phyloP scores from a whole-genome alignment of 2,113 vertebrate species.

The Falcunculus frontatus region DNA sequence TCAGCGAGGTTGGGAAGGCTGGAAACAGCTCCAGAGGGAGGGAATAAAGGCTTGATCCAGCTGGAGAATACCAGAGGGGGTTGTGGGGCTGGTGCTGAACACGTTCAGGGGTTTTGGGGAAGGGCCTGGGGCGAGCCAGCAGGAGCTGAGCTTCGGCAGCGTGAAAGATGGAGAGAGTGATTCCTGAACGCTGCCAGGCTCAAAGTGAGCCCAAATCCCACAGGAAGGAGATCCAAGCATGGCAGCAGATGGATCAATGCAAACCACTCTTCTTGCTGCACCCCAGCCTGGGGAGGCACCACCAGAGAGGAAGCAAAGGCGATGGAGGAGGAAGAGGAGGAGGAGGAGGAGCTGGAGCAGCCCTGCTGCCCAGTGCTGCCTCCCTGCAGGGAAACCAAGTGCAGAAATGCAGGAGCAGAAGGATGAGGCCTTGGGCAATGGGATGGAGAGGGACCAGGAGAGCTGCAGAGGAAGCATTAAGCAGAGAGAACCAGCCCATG shows the following conservation, averaged over 20 bases:
- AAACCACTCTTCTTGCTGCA: background rate
- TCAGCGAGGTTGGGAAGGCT: background rate
- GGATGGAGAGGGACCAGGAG: background rate
- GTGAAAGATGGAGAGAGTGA: background rate
- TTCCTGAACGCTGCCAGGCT: background rate
- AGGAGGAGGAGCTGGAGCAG: background rate
- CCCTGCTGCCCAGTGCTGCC: background rate
- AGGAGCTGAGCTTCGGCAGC: background rate
- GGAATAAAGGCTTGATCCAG: background rate
- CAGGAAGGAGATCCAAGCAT: background rate
- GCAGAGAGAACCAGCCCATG: background rate
- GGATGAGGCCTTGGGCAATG: background rate
- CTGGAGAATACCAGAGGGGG: background rate
- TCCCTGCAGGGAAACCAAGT: background rate
- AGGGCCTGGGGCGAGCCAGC: background rate
- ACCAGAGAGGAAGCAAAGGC: background rate
- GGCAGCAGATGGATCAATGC: background rate
- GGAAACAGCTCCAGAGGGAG: background rate
- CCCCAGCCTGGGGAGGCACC: background rate
- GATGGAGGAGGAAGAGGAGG: background rate
- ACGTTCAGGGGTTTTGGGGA: background rate
- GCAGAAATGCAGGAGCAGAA: background rate
- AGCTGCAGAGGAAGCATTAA: background rate
- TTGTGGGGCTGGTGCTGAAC: rapidly evolving
- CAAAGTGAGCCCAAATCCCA: background rate